phyloP scores from a whole-genome alignment of 2,113 vertebrate genomes.

The Puntigrus tetrazona region DNA sequence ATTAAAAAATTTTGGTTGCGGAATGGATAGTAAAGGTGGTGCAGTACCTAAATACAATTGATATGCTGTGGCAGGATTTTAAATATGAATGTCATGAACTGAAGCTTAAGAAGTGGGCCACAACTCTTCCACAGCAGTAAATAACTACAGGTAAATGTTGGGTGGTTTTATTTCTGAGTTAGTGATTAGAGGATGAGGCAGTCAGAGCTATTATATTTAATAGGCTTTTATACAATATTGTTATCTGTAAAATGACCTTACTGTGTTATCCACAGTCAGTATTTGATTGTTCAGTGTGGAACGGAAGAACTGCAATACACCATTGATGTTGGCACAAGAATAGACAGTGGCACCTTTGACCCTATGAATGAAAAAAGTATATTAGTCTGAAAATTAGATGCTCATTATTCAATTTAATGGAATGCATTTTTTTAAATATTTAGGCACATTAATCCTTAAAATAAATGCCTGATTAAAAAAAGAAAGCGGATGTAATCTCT shows the following conservation, averaged over 20 bases:
- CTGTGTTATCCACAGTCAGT: not conserved
- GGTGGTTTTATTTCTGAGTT: too few relatives aligned
- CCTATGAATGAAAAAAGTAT: conserved; percentile 40
- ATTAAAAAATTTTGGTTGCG: too few relatives aligned
- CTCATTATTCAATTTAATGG: too few relatives aligned
- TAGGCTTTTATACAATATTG: not conserved
- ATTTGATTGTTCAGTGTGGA: accelerated
- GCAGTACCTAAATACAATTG: too few relatives aligned
- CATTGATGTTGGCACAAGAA: conserved; percentile 59
- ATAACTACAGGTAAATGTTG: too few relatives aligned
- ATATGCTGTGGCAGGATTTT: too few relatives aligned
- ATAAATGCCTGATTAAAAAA: not conserved
- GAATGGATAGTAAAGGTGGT: too few relatives aligned
- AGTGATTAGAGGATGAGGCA: too few relatives aligned
- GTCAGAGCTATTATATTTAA: not conserved
- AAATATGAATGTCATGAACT: too few relatives aligned
- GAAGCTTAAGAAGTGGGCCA: too few relatives aligned
- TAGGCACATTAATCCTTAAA: not conserved
- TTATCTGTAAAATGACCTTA: conserved; percentile 44
- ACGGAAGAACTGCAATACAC: not conserved
- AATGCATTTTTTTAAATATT: not conserved
- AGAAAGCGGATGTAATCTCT: conserved; percentile 32
- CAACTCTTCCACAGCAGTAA: too few relatives aligned
- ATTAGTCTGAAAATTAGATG: not conserved
- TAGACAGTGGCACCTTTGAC: conserved; percentile 42